Conservation (phyloP, 2,888 invertebrate species). For the Macropis europaea region DNA sequence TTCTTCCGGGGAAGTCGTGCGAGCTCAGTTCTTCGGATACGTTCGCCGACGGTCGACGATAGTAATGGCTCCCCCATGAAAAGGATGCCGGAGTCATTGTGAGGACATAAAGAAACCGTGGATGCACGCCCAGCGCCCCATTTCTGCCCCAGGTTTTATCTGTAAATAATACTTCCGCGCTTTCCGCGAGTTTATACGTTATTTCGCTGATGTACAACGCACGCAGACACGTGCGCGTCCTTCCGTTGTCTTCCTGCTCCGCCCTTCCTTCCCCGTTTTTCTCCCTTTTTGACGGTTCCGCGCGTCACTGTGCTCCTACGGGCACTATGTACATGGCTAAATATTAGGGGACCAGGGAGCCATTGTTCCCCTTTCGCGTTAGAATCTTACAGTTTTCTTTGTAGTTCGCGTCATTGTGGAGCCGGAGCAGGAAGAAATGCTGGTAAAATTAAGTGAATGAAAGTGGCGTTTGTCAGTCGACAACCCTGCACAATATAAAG, state of each 20-base stretch:
- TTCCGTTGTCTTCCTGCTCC: not conserved
- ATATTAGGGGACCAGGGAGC: too few species aligned
- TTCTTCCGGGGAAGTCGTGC: constrained; percentile 47
- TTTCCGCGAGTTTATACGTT: constrained; percentile 52
- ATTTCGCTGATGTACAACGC: constrained; percentile 33
- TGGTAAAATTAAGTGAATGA: too few species aligned
- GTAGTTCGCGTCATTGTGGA: too few species aligned
- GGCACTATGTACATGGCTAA: too few species aligned
- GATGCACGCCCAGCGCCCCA: constrained; percentile 30
- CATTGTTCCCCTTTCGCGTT: too few species aligned
- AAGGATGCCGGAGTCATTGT: constrained; percentile 52
- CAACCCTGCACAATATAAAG: too few species aligned
- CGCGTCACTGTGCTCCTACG: too few species aligned
- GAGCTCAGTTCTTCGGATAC: constrained; percentile 34
- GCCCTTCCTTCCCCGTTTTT: not conserved
- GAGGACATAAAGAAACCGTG: constrained; percentile 52
- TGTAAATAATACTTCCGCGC: constrained; percentile 58
- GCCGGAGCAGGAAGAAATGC: too few species aligned
- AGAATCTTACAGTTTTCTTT: too few species aligned
- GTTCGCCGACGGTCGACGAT: constrained; percentile 41
- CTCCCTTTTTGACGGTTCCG: not conserved
- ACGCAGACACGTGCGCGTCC: constrained; percentile 1
- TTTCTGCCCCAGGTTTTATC: constrained; percentile 39
- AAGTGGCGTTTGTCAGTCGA: too few species aligned
- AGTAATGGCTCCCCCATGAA: constrained; percentile 50